Base-by-base conservation (phyloP, 2,888 invertebrate genomes). In the Hyalella azteca region DNA sequence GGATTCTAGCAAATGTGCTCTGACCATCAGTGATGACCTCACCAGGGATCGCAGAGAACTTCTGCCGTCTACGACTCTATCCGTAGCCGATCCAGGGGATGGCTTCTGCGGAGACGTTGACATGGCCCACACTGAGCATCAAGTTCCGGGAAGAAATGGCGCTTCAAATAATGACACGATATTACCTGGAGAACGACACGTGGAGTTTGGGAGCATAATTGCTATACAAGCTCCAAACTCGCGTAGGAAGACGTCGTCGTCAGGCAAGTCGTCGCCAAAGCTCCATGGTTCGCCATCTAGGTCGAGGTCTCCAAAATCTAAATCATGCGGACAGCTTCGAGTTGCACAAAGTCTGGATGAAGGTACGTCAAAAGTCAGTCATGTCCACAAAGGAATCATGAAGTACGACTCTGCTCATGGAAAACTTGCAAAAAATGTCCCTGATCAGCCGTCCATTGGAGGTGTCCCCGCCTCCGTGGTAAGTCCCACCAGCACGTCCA, bases 401-500 rank as follows among this genome's bases (percentile, higher is more conserved):
- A 66, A 66, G 36, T 36, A 66, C 19, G 32, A 32, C 36, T 19
- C 39, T 19, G 36, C 22, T 15, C 5, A 32, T 29, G 39, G 32
- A 9, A 66, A 22, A 66, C 32, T 36, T 36, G 32, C 13, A 4
- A 26, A 26, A 2, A 5, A 54, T 13, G 5, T n/a, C 66, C 2
- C 13, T 11, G 36, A 66, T 36, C 32, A 36, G 29, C 66, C 39
- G 39, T 66, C 66, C 66, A 32, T 36, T 41, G 75, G 45, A 32
- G 75, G 45, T 26, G n/a, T 45, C 22, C 40, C 45, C 75, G 3
- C 75, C 5, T 40, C 75, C 40, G 45, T 75, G 3, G 45, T 75
- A 22, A 45, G 41, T 75, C 41, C 41, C 3, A 45, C 40, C 45
- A 75, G 36, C 45, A 75, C 75, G 40, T 41, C 75, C 75, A 75